Evolutionary conservation across 2,888 invertebrate genomes (phyloP).

Genomic region (Brachycybe producta): DNA sequence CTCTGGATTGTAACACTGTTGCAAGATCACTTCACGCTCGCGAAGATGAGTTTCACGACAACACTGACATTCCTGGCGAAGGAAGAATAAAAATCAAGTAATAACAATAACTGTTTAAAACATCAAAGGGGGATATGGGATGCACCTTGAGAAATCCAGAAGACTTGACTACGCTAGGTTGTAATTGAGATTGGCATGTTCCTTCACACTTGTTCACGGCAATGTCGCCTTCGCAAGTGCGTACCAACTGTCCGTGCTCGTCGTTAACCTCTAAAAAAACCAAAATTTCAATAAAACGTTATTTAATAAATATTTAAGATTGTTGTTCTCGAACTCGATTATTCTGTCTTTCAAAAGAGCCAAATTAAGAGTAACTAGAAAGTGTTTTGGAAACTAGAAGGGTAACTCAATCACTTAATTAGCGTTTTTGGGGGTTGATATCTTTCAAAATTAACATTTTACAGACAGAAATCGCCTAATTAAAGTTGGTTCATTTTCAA

Average conservation of each 20-base stretch:
- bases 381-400: too few species aligned
- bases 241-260: conserved; percentile 63
- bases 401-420: too few species aligned
- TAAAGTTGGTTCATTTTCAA: too few species aligned
- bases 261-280: conserved; percentile 65
- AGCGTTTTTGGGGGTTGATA: too few species aligned
- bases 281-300: background rate
- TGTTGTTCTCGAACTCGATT: too few species aligned
- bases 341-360: too few species aligned
- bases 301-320: background rate
- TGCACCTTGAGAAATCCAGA: conserved; percentile 75
- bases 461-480: too few species aligned
- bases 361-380: too few species aligned
- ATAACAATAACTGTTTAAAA: conserved; percentile 6
- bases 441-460: too few species aligned
- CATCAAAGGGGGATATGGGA: conserved; percentile 9
- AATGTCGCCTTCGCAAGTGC: conserved; percentile 80
- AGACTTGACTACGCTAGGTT: conserved; percentile 74
- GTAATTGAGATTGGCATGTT: conserved; percentile 78
- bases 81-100: conserved; percentile 3
- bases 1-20: conserved; percentile 79
- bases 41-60: conserved; percentile 76
- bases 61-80: conserved; percentile 83
- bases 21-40: conserved; percentile 61
- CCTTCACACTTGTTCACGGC: conserved; percentile 89